Conservation (phyloP, 2,797 vertebrate genomes). For the Anas bahamensis region DNA sequence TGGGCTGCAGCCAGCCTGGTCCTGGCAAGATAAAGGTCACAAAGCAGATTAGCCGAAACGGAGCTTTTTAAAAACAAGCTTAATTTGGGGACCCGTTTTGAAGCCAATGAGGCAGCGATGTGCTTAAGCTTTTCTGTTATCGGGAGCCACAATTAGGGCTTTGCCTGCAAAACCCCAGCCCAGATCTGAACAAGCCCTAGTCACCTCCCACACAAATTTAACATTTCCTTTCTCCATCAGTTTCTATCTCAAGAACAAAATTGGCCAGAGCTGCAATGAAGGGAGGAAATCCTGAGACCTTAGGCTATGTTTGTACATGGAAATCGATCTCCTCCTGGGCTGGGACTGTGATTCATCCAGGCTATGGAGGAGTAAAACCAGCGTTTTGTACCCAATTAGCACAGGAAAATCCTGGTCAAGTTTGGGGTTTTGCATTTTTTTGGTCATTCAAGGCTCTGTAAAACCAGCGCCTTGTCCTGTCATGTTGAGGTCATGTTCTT, state of each 20-base stretch:
- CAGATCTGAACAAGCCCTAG: not conserved
- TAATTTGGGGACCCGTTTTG: not conserved
- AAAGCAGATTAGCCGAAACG: not conserved
- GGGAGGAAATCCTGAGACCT: constrained; percentile 27
- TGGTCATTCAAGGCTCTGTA: not conserved
- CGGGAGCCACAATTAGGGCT: not conserved
- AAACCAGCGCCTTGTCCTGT: not conserved
- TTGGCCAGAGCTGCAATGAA: not conserved
- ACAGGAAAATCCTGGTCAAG: not conserved
- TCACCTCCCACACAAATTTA: not conserved
- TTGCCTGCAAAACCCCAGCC: not conserved
- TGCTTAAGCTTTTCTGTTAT: not conserved
- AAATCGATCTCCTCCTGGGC: not conserved
- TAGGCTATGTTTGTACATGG: not conserved
- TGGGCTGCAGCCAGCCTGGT: not conserved
- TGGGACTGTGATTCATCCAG: not conserved
- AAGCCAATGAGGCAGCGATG: not conserved
- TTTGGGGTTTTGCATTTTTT: not conserved
- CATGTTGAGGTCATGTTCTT: not conserved
- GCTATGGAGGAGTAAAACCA: not conserved
- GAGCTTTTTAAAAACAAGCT: not conserved
- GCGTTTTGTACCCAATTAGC: not conserved
- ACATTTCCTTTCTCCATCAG: constrained; percentile 11
- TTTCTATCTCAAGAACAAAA: constrained; percentile 9
- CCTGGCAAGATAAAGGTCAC: not conserved